Conservation (phyloP, 1,140 invertebrate species). For the Bradysia coprophila region DNA sequence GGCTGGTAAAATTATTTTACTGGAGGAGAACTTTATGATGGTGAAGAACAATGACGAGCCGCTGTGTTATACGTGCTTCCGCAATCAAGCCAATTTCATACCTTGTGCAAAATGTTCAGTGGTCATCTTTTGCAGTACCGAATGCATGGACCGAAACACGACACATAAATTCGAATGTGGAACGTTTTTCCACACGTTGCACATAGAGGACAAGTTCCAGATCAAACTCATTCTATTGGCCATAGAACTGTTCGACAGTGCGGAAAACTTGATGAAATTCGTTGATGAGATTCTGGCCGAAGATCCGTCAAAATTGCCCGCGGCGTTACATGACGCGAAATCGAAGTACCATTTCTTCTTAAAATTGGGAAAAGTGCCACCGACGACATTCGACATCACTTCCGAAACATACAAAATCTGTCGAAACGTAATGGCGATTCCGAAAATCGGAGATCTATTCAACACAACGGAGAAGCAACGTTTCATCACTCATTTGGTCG, state of each 20-base stretch:
- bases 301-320: neutral
- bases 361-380: neutral
- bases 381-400: neutral
- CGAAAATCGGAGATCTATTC: neutral
- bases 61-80: neutral
- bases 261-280: neutral
- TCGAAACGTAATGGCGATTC: neutral
- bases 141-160: neutral
- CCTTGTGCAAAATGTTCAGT: neutral
- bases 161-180: neutral
- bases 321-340: neutral
- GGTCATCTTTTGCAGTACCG: neutral
- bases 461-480: neutral
- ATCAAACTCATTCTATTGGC: neutral
- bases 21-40: neutral
- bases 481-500: neutral
- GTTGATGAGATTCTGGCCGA: neutral
- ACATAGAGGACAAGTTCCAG: neutral
- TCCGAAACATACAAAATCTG: neutral
- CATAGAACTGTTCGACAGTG: neutral
- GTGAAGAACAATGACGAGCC: neutral
- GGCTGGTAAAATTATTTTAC: neutral
- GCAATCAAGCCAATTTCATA: neutral
- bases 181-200: neutral
- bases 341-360: neutral